Percentiles rank a stretch among this genome's conserved stretches.
Conservation (phyloP, 2,113 vertebrate species). For the Bucco capensis region DNA sequence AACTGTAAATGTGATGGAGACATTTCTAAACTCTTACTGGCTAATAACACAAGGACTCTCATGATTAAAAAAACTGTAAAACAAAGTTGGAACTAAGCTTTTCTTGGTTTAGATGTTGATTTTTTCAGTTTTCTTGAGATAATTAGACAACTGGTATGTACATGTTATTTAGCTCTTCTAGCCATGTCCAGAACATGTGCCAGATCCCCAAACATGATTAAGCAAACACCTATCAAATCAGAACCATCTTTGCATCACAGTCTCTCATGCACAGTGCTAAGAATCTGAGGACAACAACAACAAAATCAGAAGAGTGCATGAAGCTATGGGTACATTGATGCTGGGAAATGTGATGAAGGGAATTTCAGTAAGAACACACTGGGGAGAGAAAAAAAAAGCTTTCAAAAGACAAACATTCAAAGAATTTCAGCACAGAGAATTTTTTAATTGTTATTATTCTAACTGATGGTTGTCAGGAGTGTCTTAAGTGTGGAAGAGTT, state of each 20-base stretch:
- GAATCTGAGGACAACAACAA: neutral
- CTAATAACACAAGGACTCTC: neutral
- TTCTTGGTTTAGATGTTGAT: neutral
- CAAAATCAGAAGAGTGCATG: neutral
- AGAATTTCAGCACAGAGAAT: neutral
- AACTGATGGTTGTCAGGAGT: neutral
- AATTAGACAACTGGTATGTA: neutral
- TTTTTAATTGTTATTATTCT: neutral
- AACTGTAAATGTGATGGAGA: neutral
- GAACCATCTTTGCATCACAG: neutral
- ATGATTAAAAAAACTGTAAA: neutral
- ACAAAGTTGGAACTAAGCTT: neutral
- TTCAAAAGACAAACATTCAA: neutral
- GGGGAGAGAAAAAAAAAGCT: neutral
- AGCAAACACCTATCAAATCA: neutral
- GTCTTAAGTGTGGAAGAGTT: neutral
- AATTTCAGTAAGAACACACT: neutral
- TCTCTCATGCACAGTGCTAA: neutral
- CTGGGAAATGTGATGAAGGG: neutral
- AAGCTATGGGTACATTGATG: neutral
- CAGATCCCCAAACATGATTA: neutral
- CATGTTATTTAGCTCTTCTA: neutral
- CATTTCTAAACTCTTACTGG: neutral
- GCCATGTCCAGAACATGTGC: neutral
- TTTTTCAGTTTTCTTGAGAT: neutral